Percentiles rank a stretch among this genome's conserved stretches.
Evolutionary conservation across 2,797 vertebrate species (phyloP).

Genomic region (Halcyon leucocephala): DNA sequence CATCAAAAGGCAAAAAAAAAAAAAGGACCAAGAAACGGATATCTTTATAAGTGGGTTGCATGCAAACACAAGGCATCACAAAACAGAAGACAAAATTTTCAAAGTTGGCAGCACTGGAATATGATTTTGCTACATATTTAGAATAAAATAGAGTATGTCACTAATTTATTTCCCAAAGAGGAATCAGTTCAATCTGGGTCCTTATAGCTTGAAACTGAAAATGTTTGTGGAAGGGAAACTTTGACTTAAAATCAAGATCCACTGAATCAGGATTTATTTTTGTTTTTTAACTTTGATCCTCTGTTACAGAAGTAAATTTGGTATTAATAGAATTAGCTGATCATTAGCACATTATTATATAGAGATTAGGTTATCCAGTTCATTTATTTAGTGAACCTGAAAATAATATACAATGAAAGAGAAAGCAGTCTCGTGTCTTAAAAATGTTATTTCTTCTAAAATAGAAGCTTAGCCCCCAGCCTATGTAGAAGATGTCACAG

Average conservation of each 20-base stretch:
- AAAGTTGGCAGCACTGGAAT: background rate
- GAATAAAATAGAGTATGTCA: background rate
- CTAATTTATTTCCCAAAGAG: background rate
- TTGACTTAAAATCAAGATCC: background rate
- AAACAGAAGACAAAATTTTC: background rate
- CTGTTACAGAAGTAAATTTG: background rate
- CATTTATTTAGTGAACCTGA: background rate
- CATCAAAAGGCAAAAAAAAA: background rate
- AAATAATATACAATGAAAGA: background rate
- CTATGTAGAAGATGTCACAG: background rate
- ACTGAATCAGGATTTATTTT: background rate
- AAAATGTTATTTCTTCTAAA: background rate
- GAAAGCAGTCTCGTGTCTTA: background rate
- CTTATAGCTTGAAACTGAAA: background rate
- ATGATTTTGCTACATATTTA: background rate
- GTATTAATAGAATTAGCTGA: background rate
- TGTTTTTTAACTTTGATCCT: background rate
- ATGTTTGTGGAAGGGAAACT: background rate
- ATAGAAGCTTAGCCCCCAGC: background rate
- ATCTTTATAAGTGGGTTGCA: background rate
- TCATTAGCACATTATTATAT: background rate
- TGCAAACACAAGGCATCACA: background rate
- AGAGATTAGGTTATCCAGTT: background rate
- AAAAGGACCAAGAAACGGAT: background rate
- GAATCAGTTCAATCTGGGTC: background rate